A percentile compares a stretch with the other conserved stretches of the same genome.
These are phyloP conservation scores for Poeciliopsis turneri DNA, from an alignment of 2,797 vertebrate species.

Conservation along the genomic window DNA sequence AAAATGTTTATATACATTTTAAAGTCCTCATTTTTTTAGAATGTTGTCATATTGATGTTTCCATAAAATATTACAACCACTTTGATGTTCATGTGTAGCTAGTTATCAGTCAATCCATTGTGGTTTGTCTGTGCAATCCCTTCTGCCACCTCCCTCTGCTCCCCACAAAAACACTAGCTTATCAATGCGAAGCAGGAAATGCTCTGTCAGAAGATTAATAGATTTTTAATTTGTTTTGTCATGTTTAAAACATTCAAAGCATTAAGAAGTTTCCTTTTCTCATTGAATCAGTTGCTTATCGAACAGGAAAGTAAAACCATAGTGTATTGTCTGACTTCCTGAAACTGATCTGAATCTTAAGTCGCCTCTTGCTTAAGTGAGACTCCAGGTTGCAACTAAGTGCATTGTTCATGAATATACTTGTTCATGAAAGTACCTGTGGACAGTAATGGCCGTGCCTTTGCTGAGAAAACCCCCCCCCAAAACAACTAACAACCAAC, in stretches of 20 bases:
- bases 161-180: not conserved
- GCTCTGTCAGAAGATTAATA: not conserved
- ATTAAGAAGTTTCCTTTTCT: constrained; percentile 14
- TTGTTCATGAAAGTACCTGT: not conserved
- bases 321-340: constrained; percentile 31
- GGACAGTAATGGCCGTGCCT: not conserved
- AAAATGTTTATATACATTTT: not conserved
- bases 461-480: not conserved
- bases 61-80: not conserved
- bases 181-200: not conserved
- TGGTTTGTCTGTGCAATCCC: not conserved
- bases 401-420: not conserved
- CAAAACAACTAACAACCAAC: not conserved
- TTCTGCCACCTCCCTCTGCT: too few relatives aligned
- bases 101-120: not conserved
- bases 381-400: not conserved
- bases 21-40: not conserved
- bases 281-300: constrained; percentile 19
- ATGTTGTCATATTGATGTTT: not conserved
- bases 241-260: not conserved
- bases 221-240: constrained; percentile 14
- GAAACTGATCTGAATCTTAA: constrained; percentile 6
- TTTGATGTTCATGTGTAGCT: not conserved
- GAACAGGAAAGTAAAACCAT: constrained; percentile 44
- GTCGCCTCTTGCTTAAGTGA: not conserved